phyloP scores from a whole-genome alignment of 2,888 invertebrate species.

The Hoplodrina ambigua region DNA sequence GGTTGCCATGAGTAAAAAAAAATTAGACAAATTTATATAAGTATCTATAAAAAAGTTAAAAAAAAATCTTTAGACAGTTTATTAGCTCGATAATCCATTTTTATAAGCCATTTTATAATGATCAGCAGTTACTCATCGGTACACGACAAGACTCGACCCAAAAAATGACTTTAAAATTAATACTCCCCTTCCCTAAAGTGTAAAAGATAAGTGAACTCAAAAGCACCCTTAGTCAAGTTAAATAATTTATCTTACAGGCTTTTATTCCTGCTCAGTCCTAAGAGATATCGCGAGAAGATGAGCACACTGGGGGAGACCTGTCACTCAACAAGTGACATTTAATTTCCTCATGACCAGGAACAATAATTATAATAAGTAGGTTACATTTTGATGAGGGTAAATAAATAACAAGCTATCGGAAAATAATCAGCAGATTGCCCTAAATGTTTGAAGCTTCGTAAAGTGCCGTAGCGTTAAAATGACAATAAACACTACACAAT shows the following conservation, averaged over 20 bases:
- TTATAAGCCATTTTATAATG: not conserved
- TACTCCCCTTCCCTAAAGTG: slow-evolving; percentile 57
- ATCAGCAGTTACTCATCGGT: not conserved
- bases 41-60: no score
- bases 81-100: not conserved
- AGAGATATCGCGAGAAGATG: slow-evolving; percentile 55
- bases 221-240: slow-evolving; percentile 63
- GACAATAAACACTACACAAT: not conserved
- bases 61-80: no score
- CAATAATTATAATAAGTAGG: slow-evolving; percentile 31
- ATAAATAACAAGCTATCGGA: slow-evolving; percentile 4
- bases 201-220: slow-evolving; percentile 66
- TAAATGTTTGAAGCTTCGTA: not conserved
- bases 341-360: slow-evolving; percentile 52
- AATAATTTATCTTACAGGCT: slow-evolving; percentile 64
- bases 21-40: no score
- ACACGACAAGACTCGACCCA: not conserved
- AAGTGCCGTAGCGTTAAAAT: no score
- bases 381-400: slow-evolving; percentile 34
- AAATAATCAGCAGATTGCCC: slow-evolving; percentile 2
- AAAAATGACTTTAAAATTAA: slow-evolving; percentile 35
- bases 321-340: slow-evolving; percentile 54
- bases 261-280: slow-evolving; percentile 55
- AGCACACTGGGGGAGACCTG: slow-evolving; percentile 44
- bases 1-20: no score